phyloP scores from a whole-genome alignment of 2,888 invertebrate genomes.

The Protodeltote pygarga region DNA sequence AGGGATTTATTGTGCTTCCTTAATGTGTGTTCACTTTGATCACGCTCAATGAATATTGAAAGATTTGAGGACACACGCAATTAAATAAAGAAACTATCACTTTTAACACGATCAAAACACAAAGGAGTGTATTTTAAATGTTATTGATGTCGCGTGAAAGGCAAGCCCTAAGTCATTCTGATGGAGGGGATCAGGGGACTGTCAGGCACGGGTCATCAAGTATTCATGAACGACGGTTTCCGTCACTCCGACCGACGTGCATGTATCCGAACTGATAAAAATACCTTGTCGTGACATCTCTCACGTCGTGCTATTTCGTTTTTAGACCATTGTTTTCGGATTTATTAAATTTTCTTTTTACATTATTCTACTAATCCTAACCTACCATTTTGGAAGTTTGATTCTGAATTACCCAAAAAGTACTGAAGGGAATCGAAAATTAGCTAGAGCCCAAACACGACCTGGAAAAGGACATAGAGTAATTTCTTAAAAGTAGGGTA shows the following conservation, averaged over 20 bases:
- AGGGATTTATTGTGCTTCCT: conserved; percentile 24
- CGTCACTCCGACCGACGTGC: conserved; percentile 48
- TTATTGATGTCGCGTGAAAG: conserved; percentile 45
- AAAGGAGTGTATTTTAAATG: conserved; percentile 30
- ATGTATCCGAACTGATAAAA: conserved; percentile 47
- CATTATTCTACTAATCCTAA: background rate
- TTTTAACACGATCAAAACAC: conserved; percentile 1
- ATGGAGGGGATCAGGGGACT: conserved; percentile 52
- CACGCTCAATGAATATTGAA: conserved; percentile 37
- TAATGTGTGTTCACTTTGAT: conserved; percentile 25
- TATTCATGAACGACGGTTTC: conserved; percentile 71
- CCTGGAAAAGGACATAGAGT: too few species aligned
- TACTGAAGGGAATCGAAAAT: too few species aligned
- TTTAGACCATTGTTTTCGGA: conserved; percentile 31
- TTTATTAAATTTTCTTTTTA: conserved; percentile 4
- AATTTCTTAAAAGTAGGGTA: too few species aligned
- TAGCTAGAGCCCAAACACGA: too few species aligned
- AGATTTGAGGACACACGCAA: conserved; percentile 1
- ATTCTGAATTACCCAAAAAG: too few species aligned
- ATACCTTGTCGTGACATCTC: conserved; percentile 40
- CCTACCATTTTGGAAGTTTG: too few species aligned
- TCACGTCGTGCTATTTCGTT: conserved; percentile 26
- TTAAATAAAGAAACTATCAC: conserved; percentile 23
- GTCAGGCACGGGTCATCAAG: conserved; percentile 65
- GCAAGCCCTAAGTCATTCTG: conserved; percentile 43